Evolutionary conservation across 2,113 vertebrate genomes (phyloP), one percentile per base, ranked within the genome.

Genomic region (Zapus hudsonius): DNA sequence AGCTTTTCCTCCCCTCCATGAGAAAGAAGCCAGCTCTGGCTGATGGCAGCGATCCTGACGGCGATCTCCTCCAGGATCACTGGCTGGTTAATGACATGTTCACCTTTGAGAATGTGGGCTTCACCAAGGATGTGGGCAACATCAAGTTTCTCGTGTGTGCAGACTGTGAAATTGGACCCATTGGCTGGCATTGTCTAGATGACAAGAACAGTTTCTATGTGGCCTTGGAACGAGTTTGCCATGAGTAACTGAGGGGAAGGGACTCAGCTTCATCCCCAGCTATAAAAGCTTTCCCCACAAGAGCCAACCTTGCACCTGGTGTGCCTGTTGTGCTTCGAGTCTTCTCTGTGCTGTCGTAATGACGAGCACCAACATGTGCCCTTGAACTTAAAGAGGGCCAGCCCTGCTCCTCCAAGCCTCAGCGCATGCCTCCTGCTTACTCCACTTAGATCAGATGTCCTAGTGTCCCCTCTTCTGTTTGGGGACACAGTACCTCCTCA

Each of bases 151-250:
- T 99, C 89, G 99, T 99, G 93, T 99, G 99, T 82, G 99, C 99
- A 22, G 99, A 99, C 98, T 99, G 99, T 97, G 99, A 99, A 98
- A 99, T 99, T 20, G 99, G 99, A 95, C 99, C 99, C 31, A 99
- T 99, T 78, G 99, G 99, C 92, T 99, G 99, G 99, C 99, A 99
- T 97, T 98, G 98, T 97, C 98, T 99, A 25, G 99, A 99, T 88
- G 99, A 99, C 97, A 99, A 99, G 97, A 99, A 98, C 96, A 99
- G 98, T 96, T 99, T 98, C 98, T 99, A 99, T 19, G 97, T 99
- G 55, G 99, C 99, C 44, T 92, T 99, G 98, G 99, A 99, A 83
- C 98, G 99, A 27, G 99, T 99, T 86, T 98, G 98, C 87, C 99
- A 99, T 70, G 98, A 98, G 87, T 99, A 98, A 97, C 84, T 2